phyloP scores from a whole-genome alignment of 2,797 vertebrate genomes.

The Apogon talboti region DNA sequence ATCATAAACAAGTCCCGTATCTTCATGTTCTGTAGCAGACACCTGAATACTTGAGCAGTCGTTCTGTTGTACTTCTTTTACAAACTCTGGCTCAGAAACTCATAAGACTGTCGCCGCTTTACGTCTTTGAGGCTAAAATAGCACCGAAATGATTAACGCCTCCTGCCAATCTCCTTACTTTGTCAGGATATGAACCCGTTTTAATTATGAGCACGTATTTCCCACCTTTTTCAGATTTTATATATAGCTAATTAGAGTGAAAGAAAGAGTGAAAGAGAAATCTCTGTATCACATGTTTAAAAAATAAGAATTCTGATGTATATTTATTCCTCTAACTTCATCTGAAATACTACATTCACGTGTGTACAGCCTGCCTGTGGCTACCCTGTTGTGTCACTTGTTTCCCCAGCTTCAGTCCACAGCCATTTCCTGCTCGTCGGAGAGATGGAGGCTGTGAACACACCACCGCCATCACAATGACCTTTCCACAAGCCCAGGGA shows the following conservation, averaged over 20 bases:
- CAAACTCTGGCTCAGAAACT: constrained; percentile 32
- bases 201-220: constrained; percentile 40
- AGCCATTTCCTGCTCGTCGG: constrained; percentile 67
- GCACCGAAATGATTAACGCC: constrained; percentile 20
- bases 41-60: constrained; percentile 42
- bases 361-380: constrained; percentile 17
- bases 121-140: constrained; percentile 29
- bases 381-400: constrained; percentile 47
- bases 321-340: constrained; percentile 13
- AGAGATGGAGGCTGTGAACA: constrained; percentile 61
- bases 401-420: constrained; percentile 43
- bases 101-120: constrained; percentile 7
- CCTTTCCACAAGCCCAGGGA: constrained; percentile 85
- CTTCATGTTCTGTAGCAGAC: neutral
- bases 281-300: constrained; percentile 16
- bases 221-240: constrained; percentile 28
- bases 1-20: constrained; percentile 5
- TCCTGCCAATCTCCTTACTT: constrained; percentile 8
- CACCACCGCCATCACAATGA: constrained; percentile 78
- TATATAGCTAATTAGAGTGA: constrained; percentile 3
- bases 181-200: constrained; percentile 24
- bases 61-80: constrained; percentile 52
- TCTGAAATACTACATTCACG: constrained; percentile 48
- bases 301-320: constrained; percentile 22
- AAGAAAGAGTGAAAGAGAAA: constrained; percentile 27